Conservation (phyloP, 2,797 vertebrate species). For the Petrocephalus sullivani region DNA sequence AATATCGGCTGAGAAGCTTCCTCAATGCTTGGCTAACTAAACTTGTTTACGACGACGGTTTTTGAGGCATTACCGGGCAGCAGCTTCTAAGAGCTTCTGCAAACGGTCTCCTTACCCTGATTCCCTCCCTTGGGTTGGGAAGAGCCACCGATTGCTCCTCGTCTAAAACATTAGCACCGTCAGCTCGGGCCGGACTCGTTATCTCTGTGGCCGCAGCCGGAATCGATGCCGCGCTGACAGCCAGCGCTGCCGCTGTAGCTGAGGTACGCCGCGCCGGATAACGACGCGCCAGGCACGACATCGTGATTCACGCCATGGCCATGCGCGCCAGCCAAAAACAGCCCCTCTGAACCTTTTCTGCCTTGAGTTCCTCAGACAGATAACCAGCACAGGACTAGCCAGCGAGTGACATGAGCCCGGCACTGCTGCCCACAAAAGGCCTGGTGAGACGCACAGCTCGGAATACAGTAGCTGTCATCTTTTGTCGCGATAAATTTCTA, state of each 20-base stretch:
- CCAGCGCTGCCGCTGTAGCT: conserved; percentile 54
- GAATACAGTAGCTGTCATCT: background rate
- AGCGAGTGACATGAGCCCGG: conserved; percentile 45
- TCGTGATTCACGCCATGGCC: conserved; percentile 56
- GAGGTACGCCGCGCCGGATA: conserved; percentile 68
- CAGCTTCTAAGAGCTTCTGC: background rate
- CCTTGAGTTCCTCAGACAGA: conserved; percentile 58
- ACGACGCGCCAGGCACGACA: conserved; percentile 57
- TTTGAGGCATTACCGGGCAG: background rate
- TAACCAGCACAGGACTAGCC: conserved; percentile 45
- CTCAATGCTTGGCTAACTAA: background rate
- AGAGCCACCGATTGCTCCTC: conserved; percentile 32
- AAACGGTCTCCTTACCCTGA: background rate
- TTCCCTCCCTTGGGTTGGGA: conserved; percentile 10
- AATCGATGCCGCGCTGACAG: conserved; percentile 56
- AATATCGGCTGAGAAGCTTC: background rate
- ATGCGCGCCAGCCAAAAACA: conserved; percentile 45
- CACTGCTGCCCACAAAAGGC: conserved; percentile 22
- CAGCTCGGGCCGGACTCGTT: conserved; percentile 55
- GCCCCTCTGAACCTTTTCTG: conserved; percentile 59
- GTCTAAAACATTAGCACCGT: conserved; percentile 48
- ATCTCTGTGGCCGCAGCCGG: conserved; percentile 51
- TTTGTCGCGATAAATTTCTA: background rate
- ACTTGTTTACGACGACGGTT: background rate
- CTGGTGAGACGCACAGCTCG: background rate